phyloP scores from a whole-genome alignment of 2,888 invertebrate species.

The Entomobrya proxima region DNA sequence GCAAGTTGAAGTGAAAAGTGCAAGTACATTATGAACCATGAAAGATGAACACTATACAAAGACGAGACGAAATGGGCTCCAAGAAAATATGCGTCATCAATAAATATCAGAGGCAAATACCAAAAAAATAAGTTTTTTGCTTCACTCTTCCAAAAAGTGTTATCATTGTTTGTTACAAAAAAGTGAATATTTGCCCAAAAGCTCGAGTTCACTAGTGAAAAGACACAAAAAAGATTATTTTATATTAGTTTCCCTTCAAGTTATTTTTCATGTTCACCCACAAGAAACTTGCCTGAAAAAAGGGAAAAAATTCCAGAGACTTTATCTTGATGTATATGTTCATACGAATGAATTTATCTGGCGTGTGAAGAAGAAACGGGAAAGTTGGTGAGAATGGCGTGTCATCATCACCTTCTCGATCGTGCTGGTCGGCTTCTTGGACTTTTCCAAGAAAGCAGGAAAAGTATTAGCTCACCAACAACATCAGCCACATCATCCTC shows the following conservation, averaged over 20 bases:
- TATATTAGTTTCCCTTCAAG: not conserved
- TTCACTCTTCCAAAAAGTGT: not conserved
- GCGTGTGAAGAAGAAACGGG: conserved; percentile 34
- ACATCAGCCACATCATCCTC: not conserved
- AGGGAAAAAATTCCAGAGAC: not conserved
- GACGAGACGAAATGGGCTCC: not conserved
- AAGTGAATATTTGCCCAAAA: conserved; percentile 23
- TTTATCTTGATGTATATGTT: conserved; percentile 16
- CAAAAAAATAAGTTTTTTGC: conserved; percentile 1
- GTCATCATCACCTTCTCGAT: conserved; percentile 52
- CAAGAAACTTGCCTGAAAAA: not conserved
- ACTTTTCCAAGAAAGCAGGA: conserved; percentile 44
- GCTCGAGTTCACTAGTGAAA: not conserved
- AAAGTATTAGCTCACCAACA: conserved; percentile 33
- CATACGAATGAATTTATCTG: conserved; percentile 51
- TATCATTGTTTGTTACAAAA: conserved; percentile 5
- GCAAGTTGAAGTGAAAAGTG: conserved; percentile 14
- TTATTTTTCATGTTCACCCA: conserved; percentile 27
- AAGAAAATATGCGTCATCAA: conserved; percentile 35
- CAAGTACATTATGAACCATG: not conserved
- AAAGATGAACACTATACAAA: not conserved
- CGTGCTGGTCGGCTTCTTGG: conserved; percentile 48
- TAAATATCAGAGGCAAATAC: conserved; percentile 36
- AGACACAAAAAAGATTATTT: not conserved
- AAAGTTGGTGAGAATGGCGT: conserved; percentile 64